phyloP scores from a whole-genome alignment of 2,797 vertebrate species.

The Myioborus miniatus region DNA sequence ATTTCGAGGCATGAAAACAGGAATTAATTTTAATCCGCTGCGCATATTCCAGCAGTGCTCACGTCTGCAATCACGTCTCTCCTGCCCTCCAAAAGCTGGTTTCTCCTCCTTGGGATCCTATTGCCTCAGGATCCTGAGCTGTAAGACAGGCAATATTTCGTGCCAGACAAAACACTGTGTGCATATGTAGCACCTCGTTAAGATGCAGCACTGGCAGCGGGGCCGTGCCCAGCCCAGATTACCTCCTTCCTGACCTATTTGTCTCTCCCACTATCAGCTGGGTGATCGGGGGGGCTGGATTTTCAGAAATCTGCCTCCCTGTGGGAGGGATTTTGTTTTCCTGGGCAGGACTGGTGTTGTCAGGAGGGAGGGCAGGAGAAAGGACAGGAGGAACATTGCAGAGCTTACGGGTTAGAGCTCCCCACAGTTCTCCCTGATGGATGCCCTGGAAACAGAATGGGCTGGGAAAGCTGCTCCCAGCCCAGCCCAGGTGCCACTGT shows the following conservation, averaged over 20 bases:
- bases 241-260: constrained; percentile 27
- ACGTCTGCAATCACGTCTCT: accelerated
- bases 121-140: background rate
- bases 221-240: background rate
- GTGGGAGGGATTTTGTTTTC: background rate
- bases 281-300: background rate
- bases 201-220: background rate
- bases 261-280: background rate
- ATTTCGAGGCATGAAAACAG: background rate
- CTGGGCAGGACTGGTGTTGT: background rate
- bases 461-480: background rate
- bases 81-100: background rate
- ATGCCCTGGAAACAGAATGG: background rate
- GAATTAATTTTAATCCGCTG: background rate
- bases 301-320: background rate
- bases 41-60: background rate
- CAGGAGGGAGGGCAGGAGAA: background rate
- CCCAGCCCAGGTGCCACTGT: background rate
- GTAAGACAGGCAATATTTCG: background rate
- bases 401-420: background rate
- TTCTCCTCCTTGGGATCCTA: background rate
- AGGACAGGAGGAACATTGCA: background rate
- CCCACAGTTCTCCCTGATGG: background rate
- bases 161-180: background rate
- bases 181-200: constrained; percentile 27